phyloP scores from a whole-genome alignment of 2,888 invertebrate genomes.

The Peribatodes rhomboidaria region DNA sequence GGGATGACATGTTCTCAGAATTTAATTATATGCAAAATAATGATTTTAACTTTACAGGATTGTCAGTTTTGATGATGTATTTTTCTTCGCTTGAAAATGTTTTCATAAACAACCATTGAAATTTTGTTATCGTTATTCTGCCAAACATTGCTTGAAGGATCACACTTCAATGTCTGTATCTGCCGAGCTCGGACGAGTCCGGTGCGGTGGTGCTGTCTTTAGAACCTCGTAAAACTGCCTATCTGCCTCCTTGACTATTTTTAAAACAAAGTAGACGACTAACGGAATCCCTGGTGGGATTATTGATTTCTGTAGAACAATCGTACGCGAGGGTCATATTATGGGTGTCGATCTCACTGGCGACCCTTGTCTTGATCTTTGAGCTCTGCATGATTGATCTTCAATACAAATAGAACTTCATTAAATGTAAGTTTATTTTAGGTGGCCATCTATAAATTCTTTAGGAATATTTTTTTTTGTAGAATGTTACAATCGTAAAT shows the following conservation, averaged over 20 bases:
- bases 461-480: too few species aligned
- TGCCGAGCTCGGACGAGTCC: too few species aligned
- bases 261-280: constrained; percentile 31
- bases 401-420: constrained; percentile 6
- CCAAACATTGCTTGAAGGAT: too few species aligned
- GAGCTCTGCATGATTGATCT: constrained; percentile 28
- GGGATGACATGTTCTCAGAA: neutral
- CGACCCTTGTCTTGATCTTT: constrained; percentile 28
- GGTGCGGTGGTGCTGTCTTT: neutral
- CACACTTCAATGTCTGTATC: too few species aligned
- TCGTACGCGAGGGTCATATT: constrained; percentile 40
- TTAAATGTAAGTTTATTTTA: neutral
- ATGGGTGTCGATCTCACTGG: constrained; percentile 28
- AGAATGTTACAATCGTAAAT: too few species aligned
- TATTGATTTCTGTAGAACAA: constrained; percentile 41
- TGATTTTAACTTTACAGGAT: too few species aligned
- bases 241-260: constrained; percentile 17
- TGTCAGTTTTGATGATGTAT: too few species aligned
- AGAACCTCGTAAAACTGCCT: neutral
- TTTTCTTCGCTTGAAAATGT: too few species aligned
- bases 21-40: too few species aligned
- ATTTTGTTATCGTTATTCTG: too few species aligned
- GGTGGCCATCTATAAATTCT: neutral
- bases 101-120: too few species aligned
- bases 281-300: constrained; percentile 32